A percentile compares a stretch with the other conserved stretches of the same genome.
These are phyloP conservation scores for Caenorhabditis zanzibari DNA, from an alignment of 2,888 invertebrate genomes.

Conservation along the genomic window DNA sequence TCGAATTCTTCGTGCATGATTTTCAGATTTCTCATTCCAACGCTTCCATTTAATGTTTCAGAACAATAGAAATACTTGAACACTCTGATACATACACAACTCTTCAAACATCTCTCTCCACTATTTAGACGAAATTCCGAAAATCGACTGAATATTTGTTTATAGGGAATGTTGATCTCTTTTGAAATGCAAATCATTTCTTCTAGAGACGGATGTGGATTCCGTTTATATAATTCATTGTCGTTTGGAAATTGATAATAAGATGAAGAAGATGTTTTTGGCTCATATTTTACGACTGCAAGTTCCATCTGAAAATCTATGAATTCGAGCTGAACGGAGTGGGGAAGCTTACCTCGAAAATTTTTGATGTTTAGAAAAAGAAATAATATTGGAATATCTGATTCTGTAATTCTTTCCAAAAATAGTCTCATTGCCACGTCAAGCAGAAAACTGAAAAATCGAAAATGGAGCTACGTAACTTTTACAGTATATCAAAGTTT, in stretches of 20 bases:
- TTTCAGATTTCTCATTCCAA: background rate
- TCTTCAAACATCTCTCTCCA: slow-evolving; percentile 6
- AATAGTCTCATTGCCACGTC: too few species aligned
- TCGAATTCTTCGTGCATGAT: slow-evolving; percentile 14
- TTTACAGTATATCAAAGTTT: too few species aligned
- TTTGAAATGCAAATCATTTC: background rate
- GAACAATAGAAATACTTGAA: slow-evolving; percentile 8
- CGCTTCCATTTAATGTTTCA: background rate
- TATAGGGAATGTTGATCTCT: background rate
- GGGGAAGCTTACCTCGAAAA: background rate
- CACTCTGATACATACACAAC: background rate
- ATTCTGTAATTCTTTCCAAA: too few species aligned
- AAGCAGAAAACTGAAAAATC: too few species aligned
- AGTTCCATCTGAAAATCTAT: slow-evolving; percentile 7
- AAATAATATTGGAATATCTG: too few species aligned
- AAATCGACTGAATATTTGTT: background rate
- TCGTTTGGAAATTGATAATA: background rate
- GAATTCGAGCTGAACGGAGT: background rate
- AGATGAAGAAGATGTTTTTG: background rate
- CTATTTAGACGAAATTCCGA: slow-evolving; percentile 13
- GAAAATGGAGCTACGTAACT: too few species aligned
- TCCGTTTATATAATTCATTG: background rate
- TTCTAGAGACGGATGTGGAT: background rate
- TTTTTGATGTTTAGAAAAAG: too few species aligned
- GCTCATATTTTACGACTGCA: background rate